A percentile compares a stretch with the other conserved stretches of the same genome.
Evolutionary conservation across 2,888 invertebrate genomes (phyloP).

Genomic region (Venustoraphidia nigricollis): DNA sequence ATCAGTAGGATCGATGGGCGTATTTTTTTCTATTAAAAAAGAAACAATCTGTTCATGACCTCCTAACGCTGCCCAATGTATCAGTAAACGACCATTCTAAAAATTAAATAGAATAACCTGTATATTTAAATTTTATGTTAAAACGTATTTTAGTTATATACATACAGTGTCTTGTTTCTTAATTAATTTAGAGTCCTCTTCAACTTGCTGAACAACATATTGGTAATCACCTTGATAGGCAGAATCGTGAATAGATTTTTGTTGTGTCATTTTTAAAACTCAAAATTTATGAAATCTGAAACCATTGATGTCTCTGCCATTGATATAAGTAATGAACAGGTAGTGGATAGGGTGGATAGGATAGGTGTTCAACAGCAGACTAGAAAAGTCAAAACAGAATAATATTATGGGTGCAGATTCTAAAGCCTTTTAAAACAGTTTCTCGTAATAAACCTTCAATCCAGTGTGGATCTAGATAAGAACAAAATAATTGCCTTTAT

Average conservation of each 20-base stretch:
- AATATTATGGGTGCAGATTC: no score
- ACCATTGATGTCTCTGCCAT: no score
- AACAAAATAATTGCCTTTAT: no score
- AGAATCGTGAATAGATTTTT: constrained; percentile 37
- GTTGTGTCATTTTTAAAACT: background rate
- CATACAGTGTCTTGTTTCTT: constrained; percentile 35
- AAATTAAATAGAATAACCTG: constrained; percentile 15
- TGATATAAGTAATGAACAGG: no score
- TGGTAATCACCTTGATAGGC: constrained; percentile 60
- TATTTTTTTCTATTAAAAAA: constrained; percentile 46
- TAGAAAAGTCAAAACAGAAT: no score
- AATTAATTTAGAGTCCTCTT: constrained; percentile 34
- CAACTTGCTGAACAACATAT: constrained; percentile 43
- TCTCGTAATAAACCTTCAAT: no score
- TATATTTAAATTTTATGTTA: constrained; percentile 3
- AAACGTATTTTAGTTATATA: constrained; percentile 10
- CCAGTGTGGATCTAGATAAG: no score
- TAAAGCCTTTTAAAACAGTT: no score
- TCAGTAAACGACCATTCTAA: constrained; percentile 52
- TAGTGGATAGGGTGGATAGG: no score
- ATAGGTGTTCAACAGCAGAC: no score
- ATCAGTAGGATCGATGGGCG: constrained; percentile 53
- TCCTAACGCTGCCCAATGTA: constrained; percentile 70
- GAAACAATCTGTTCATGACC: constrained; percentile 60
- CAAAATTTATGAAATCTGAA: no score